Percentiles rank a stretch among this genome's conserved stretches.
phyloP scores from a whole-genome alignment of 2,888 invertebrate genomes.

The Incurvaria masculella region DNA sequence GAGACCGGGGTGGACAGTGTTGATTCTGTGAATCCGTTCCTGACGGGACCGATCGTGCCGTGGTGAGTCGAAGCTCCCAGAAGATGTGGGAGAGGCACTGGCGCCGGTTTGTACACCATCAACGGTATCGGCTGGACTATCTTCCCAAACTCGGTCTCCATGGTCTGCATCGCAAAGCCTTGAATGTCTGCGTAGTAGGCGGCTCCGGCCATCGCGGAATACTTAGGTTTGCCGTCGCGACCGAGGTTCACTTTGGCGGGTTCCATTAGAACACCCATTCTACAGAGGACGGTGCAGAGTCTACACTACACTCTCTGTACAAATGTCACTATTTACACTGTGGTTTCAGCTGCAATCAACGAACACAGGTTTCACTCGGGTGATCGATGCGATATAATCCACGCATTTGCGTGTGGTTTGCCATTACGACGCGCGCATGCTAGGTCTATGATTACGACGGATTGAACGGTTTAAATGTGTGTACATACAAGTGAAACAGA shows the following conservation, averaged over 20 bases:
- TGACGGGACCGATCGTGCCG: not conserved
- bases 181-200: constrained; percentile 35
- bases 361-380: too few relatives aligned
- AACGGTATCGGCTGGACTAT: constrained; percentile 43
- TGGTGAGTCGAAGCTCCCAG: constrained; percentile 21
- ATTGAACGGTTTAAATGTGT: too few relatives aligned
- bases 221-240: constrained; percentile 28
- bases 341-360: too few relatives aligned
- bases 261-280: constrained; percentile 55
- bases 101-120: constrained; percentile 30
- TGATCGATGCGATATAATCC: too few relatives aligned
- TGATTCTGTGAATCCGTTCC: not conserved
- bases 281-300: constrained; percentile 19
- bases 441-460: too few relatives aligned
- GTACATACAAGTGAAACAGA: too few relatives aligned
- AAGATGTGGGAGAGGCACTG: constrained; percentile 22
- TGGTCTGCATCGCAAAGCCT: constrained; percentile 41
- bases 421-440: too few relatives aligned
- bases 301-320: too few relatives aligned
- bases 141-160: constrained; percentile 44
- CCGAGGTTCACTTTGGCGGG: constrained; percentile 43
- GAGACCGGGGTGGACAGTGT: not conserved
- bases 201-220: constrained; percentile 19
- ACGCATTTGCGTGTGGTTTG: too few relatives aligned
- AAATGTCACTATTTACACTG: too few relatives aligned